Evolutionary conservation across 1,140 invertebrate species (phyloP).

Genomic region (Panagrolaimus sp.): DNA sequence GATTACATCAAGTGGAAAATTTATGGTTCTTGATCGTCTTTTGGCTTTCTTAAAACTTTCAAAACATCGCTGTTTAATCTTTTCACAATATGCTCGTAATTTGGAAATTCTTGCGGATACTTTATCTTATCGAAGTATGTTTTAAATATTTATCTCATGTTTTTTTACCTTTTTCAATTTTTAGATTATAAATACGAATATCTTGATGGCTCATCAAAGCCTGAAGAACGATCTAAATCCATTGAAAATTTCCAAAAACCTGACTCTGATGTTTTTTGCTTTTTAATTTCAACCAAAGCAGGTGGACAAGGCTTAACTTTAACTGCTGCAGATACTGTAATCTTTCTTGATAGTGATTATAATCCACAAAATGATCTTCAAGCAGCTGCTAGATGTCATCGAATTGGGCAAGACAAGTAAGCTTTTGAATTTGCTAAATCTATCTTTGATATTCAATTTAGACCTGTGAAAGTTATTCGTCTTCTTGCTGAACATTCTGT

Average conservation of each 20-base stretch:
- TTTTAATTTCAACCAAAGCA: slow-evolving; percentile 33
- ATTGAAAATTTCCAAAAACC: slow-evolving; percentile 33
- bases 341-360: slow-evolving; percentile 62
- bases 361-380: slow-evolving; percentile 63
- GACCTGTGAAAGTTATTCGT: slow-evolving; percentile 61
- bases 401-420: slow-evolving; percentile 61
- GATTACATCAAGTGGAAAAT: slow-evolving; percentile 69
- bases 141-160: no score
- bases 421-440: no score
- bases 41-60: slow-evolving; percentile 75
- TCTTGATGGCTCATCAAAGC: neutral
- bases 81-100: slow-evolving; percentile 65
- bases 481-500: slow-evolving; percentile 60
- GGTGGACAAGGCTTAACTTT: slow-evolving; percentile 62
- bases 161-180: neutral
- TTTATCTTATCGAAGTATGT: neutral
- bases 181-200: neutral
- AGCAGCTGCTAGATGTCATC: slow-evolving; percentile 61
- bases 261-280: slow-evolving; percentile 29
- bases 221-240: neutral
- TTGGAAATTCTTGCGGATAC: slow-evolving; percentile 19
- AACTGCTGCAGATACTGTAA: slow-evolving; percentile 61
- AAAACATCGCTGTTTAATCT: slow-evolving; percentile 86
- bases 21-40: slow-evolving; percentile 79
- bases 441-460: no score